Evolutionary conservation across 1,140 invertebrate genomes (phyloP), one percentile per base, ranked within the genome.

Genomic region (Drosophila tsacasi): DNA sequence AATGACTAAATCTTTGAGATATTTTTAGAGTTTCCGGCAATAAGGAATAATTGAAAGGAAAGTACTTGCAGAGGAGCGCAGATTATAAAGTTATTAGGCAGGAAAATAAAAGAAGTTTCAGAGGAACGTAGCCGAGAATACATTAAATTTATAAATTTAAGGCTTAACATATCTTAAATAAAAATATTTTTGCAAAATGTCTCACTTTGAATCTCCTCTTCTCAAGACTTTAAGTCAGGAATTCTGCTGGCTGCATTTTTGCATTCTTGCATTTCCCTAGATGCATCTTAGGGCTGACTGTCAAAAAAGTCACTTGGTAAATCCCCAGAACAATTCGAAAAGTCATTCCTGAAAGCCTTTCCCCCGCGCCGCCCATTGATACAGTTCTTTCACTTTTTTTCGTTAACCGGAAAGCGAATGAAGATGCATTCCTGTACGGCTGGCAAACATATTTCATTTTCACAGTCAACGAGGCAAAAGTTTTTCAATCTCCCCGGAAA

Each of bases 401-500:
- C 61, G 59, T 39, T 65, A 60, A 58, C 59, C 47, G 39, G 37
- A 17, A 15, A 21, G 54, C 32, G 60, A 67, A 63, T 49, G 42
- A 58, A 74, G 54, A 63, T 50, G 63, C 62, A 80, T 75, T 80
- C 72, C 59, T 66, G 61, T 49, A 65, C 74, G 35, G 62, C 61
- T 54, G 44, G 23, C 44, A 68, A 82, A 77, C 72, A 86, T 86
- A 87, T 87, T 89, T 89, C 85, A 89, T 87, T 87, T 87, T 84
- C 85, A 68, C 77, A 87, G 75, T 78, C 81, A 87, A 72, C 78
- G 85, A 79, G 77, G 73, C 77, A 87, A 87, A 87, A 87, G 77
- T 87, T 87, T 87, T 87, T 90, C 84, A 87, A 87, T 87, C 73
- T 89, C 21, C 57, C 39, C 30, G 65, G 77, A 61, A 66, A 67